These are phyloP conservation scores for Actinernus sp. DNA, from an alignment of 92 coral and sea anemone species.

Conservation along the genomic window DNA sequence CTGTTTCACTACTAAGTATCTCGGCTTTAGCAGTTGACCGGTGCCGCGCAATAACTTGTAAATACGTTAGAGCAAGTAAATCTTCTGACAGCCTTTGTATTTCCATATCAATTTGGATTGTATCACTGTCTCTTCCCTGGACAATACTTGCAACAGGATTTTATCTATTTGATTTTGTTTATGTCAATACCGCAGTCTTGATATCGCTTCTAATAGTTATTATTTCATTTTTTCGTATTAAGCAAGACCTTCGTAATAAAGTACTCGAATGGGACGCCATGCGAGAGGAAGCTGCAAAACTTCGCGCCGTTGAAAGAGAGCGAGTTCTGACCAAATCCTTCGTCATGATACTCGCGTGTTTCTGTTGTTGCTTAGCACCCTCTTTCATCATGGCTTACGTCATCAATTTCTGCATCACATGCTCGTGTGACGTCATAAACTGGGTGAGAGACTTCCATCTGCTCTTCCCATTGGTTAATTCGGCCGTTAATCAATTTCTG, in stretches of 20 bases:
- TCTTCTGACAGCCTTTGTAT: constrained; percentile 9
- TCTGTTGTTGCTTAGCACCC: background rate
- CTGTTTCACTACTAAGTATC: constrained; percentile 55
- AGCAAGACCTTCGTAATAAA: background rate
- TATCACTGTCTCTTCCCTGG: constrained; percentile 24
- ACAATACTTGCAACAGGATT: constrained; percentile 2
- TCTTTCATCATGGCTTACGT: constrained; percentile 2
- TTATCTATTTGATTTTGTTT: constrained; percentile 9
- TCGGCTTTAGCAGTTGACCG: constrained; percentile 63
- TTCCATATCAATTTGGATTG: constrained; percentile 30
- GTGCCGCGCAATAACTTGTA: constrained; percentile 57
- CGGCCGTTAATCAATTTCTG: constrained; percentile 2
- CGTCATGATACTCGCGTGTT: background rate
- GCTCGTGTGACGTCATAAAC: background rate
- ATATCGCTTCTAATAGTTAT: background rate
- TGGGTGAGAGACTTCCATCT: background rate
- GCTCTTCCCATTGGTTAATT: background rate
- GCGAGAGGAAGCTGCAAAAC: constrained; percentile 14
- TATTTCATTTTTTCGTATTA: background rate
- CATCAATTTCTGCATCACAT: background rate
- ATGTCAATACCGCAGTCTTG: constrained; percentile 1
- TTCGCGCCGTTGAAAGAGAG: constrained; percentile 6
- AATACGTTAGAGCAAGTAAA: constrained; percentile 12
- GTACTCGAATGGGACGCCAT: background rate
- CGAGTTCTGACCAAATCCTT: background rate